A percentile compares a stretch with the other conserved stretches of the same genome.
Conservation (phyloP, 2,888 invertebrate species). For the Mimumesa dahlbomi region DNA sequence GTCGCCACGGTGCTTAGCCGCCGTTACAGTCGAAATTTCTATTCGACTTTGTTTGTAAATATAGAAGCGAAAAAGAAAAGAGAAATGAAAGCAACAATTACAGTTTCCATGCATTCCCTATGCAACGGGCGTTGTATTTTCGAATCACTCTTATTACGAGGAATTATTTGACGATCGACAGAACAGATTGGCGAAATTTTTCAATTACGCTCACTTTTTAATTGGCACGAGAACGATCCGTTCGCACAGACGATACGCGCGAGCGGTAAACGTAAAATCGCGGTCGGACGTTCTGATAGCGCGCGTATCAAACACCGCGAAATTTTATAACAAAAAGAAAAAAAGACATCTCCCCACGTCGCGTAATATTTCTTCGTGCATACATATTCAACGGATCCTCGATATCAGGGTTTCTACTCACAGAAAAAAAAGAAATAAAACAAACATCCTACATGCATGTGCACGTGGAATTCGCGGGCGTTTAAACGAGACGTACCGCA, state of each 20-base stretch:
- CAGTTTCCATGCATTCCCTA: no score
- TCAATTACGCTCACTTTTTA: constrained; percentile 54
- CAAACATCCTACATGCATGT: no score
- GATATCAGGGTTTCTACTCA: not conserved
- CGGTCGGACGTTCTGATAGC: constrained; percentile 7
- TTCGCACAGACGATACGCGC: not conserved
- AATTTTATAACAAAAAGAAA: not conserved
- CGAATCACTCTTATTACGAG: not conserved
- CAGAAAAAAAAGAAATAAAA: no score
- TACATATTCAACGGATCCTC: not conserved
- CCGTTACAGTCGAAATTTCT: no score
- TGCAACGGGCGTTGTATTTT: not conserved
- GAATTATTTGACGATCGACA: no score
- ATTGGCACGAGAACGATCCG: constrained; percentile 50
- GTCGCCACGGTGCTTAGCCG: no score
- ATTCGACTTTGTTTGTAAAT: no score
- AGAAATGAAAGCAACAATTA: no score
- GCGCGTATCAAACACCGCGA: constrained; percentile 32
- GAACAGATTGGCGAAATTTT: constrained; percentile 47
- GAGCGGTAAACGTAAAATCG: constrained; percentile 1
- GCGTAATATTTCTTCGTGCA: not conserved
- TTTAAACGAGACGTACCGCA: no score
- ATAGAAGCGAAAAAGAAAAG: no score
- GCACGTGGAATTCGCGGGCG: no score
- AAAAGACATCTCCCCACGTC: not conserved